A percentile compares a stretch with the other conserved stretches of the same genome.
Conservation (phyloP, 1,140 invertebrate genomes). For the Drosophila mauritiana region DNA sequence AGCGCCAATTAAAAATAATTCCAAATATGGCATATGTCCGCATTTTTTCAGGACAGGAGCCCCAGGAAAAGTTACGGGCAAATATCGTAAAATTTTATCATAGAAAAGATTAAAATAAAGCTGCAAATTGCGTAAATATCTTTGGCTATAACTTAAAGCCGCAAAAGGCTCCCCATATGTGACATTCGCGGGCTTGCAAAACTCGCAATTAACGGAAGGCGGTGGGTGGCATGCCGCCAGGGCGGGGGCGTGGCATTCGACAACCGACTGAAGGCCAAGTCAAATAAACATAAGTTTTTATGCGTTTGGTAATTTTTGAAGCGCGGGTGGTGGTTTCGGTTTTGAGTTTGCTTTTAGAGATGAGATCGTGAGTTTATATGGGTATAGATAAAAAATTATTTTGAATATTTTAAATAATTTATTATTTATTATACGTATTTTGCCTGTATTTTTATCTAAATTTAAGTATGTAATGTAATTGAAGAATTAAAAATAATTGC, state of each 20-base stretch:
- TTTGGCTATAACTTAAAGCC: constrained; percentile 55
- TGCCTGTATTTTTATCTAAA: too few species aligned
- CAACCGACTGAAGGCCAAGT: constrained; percentile 67
- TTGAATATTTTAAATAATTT: neutral
- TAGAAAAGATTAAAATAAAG: constrained; percentile 77
- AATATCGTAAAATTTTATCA: constrained; percentile 76
- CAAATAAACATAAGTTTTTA: constrained; percentile 84
- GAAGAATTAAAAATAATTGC: too few species aligned
- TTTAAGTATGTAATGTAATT: too few species aligned
- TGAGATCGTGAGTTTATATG: constrained; percentile 13
- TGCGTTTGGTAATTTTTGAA: constrained; percentile 64
- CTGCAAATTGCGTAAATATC: constrained; percentile 68
- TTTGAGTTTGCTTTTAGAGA: constrained; percentile 22
- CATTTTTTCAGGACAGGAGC: constrained; percentile 45
- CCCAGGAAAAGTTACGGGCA: constrained; percentile 25
- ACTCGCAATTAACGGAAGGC: constrained; percentile 64
- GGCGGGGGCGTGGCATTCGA: constrained; percentile 18
- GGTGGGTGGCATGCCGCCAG: constrained; percentile 2
- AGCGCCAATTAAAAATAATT: constrained; percentile 79
- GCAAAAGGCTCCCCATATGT: constrained; percentile 51
- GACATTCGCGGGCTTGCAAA: constrained; percentile 51
- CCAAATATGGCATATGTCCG: constrained; percentile 63
- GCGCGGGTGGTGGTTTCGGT: constrained; percentile 41
- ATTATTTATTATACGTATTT: too few species aligned
- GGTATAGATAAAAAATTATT: neutral